These are phyloP conservation scores for Reinhardtius hippoglossoides DNA, from an alignment of 2,113 vertebrate genomes.

Conservation along the genomic window DNA sequence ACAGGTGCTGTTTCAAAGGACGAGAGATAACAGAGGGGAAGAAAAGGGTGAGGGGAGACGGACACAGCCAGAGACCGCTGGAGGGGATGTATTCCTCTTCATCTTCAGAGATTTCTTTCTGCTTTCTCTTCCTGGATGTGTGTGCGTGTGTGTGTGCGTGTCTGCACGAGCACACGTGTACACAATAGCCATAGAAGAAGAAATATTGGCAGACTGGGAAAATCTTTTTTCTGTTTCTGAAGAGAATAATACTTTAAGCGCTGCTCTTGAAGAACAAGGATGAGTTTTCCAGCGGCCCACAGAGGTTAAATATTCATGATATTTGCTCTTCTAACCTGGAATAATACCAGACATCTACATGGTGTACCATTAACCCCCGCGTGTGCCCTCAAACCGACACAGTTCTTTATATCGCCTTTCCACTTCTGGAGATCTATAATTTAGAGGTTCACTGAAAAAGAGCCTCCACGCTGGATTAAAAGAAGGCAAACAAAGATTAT, in stretches of 20 bases:
- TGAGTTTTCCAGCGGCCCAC: slow-evolving; percentile 4
- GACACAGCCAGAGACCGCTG: slow-evolving; percentile 44
- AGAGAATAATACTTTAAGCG: slow-evolving; percentile 46
- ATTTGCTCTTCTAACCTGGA: slow-evolving; percentile 21
- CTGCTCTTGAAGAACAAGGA: slow-evolving; percentile 8
- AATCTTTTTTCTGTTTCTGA: slow-evolving; percentile 39
- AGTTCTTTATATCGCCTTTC: neutral
- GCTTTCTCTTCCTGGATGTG: neutral
- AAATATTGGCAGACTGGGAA: slow-evolving; percentile 13
- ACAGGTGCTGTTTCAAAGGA: slow-evolving; percentile 82
- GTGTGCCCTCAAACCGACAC: neutral
- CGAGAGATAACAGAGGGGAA: slow-evolving; percentile 67
- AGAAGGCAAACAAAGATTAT: slow-evolving; percentile 14
- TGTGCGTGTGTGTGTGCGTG: neutral
- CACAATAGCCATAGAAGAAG: neutral
- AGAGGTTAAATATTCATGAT: slow-evolving; percentile 44
- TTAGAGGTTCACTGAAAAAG: slow-evolving; percentile 6
- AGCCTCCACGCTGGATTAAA: neutral
- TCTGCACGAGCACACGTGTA: neutral
- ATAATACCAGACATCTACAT: slow-evolving; percentile 2
- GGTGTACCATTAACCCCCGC: slow-evolving; percentile 6
- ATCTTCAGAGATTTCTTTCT: slow-evolving; percentile 58
- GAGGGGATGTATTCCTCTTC: slow-evolving; percentile 65
- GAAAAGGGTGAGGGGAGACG: slow-evolving; percentile 39
- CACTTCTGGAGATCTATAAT: slow-evolving; percentile 14